phyloP scores from a whole-genome alignment of 1,140 invertebrate species.

The Pseudoatta argentina region DNA sequence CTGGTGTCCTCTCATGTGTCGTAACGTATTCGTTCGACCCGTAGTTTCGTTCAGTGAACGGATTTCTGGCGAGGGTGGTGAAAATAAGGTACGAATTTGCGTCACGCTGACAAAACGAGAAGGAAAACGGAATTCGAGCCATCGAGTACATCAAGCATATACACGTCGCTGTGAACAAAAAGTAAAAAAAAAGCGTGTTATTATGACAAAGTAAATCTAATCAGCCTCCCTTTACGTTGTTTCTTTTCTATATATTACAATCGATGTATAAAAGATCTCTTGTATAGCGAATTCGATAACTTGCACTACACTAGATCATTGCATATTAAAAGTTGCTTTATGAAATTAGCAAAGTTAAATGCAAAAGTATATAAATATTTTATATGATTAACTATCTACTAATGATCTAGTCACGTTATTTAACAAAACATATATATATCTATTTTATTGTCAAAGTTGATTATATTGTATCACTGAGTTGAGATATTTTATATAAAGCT shows the following conservation, averaged over 20 bases:
- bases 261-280: neutral
- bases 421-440: too few species aligned
- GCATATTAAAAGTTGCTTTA: too few species aligned
- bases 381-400: too few species aligned
- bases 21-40: slow-evolving; percentile 62
- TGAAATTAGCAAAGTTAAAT: too few species aligned
- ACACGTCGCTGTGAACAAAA: slow-evolving; percentile 22
- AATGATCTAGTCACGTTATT: too few species aligned
- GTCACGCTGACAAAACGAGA: slow-evolving; percentile 39
- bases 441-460: too few species aligned
- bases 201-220: slow-evolving; percentile 41
- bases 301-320: too few species aligned
- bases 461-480: too few species aligned
- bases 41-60: slow-evolving; percentile 42
- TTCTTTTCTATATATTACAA: neutral
- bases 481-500: too few species aligned
- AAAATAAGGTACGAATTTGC: slow-evolving; percentile 58
- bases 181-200: slow-evolving; percentile 37
- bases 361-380: too few species aligned
- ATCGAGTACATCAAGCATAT: slow-evolving; percentile 42
- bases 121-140: slow-evolving; percentile 46
- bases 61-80: slow-evolving; percentile 51
- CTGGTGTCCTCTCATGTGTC: slow-evolving; percentile 33
- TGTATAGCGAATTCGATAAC: neutral
- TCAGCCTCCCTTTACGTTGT: neutral